A percentile compares a stretch with the other conserved stretches of the same genome.
Evolutionary conservation across 2,113 vertebrate genomes (phyloP).

Genomic region (Bubo scandiacus): DNA sequence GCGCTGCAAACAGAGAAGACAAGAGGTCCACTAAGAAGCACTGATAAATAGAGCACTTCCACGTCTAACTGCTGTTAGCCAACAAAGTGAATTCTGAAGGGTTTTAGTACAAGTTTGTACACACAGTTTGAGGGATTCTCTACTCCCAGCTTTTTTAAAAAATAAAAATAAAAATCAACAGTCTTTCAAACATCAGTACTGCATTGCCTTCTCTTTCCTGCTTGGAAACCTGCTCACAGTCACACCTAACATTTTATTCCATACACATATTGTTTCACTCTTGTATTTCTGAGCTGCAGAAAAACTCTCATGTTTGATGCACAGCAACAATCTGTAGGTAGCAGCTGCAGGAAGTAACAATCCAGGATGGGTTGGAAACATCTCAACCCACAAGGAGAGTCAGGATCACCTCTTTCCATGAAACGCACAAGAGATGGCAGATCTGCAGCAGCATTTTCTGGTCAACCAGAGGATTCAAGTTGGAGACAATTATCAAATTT

Average conservation of each 20-base stretch:
- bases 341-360: not conserved
- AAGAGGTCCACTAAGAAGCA: not conserved
- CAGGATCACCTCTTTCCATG: not conserved
- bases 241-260: not conserved
- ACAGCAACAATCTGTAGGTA: not conserved
- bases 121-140: not conserved
- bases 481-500: not conserved
- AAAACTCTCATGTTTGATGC: not conserved
- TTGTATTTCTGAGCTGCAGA: not conserved
- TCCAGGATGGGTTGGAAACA: not conserved
- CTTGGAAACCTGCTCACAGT: not conserved
- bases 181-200: not conserved
- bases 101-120: not conserved
- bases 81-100: not conserved
- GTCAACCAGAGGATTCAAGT: not conserved
- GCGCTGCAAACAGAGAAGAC: conserved; percentile 70
- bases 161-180: no score
- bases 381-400: not conserved
- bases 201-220: not conserved
- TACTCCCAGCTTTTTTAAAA: not conserved
- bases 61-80: not conserved
- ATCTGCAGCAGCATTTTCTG: not conserved
- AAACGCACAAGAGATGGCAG: not conserved
- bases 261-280: not conserved
- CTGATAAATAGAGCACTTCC: not conserved